Base-by-base conservation (phyloP, 2,113 vertebrate genomes). In the Carollia perspicillata region DNA sequence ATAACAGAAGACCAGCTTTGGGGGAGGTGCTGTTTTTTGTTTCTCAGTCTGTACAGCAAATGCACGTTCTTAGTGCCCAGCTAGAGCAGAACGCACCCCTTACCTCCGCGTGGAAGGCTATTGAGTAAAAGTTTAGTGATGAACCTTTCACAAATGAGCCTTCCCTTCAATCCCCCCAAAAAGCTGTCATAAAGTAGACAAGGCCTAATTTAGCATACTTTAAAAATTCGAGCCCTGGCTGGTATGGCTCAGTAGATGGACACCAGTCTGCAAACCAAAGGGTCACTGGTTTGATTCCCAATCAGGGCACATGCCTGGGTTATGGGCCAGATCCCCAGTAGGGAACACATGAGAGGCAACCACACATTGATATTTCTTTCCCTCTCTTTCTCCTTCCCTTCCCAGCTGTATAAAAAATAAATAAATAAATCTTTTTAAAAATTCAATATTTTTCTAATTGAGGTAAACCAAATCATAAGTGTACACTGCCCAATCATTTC, bases 41-140 rank as follows among this genome's bases (percentile, higher is more conserved):
- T 92, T 60, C 80, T 33, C 89, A 71, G 40, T 72, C 89, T 79
- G 33, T 14, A 22, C 33, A 68, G 63, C 18, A 6, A 63, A 69
- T 6, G 5, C 81, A 71, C 37, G n/a, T 66, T 58, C 53, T 72
- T 44, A 66, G 0, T 0, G 42, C 23, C 87, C 71, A 55, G 30
- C 49, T 17, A 47, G 10, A 23, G 22, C 8, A 37, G 49, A 3
- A 37, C 9, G 35, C 23, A 9, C 26, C 35, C 35, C 17, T 16
- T 51, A 2, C 3, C n/a, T 23, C 71, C 3, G 2, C 0, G 1
- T 30, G 23, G 5, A 49, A 23, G 6, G 8, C 75, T 55, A 51
- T 8, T 10, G 30, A 17, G n/a, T 60, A 8, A 17, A 86, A 86
- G 47, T 75, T 66, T 30, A 30, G 22, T 37, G 33, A 71, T 18